These are phyloP conservation scores for Eulemur rufifrons DNA, from an alignment of 2,113 vertebrate species.

Conservation along the genomic window DNA sequence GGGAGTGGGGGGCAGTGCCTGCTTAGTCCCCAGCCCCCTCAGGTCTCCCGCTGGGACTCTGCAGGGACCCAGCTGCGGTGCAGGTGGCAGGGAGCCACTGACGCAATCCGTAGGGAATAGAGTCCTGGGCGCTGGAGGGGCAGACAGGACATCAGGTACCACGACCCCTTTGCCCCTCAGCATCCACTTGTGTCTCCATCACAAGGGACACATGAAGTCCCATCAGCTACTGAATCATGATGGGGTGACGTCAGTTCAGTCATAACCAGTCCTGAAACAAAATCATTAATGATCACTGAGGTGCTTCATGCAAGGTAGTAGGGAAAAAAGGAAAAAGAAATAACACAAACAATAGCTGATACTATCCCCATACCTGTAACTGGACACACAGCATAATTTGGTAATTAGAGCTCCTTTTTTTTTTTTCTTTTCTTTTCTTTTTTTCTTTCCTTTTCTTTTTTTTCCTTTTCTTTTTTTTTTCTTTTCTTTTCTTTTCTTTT, in stretches of 20 bases:
- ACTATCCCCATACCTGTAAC: background rate
- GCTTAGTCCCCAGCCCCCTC: background rate
- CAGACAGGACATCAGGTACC: background rate
- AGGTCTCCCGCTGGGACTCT: background rate
- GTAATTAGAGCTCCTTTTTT: background rate
- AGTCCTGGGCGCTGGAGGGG: background rate
- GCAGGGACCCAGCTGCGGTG: background rate
- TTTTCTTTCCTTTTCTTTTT: no score
- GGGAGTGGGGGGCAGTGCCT: background rate
- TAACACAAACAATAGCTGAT: background rate
- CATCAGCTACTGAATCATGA: background rate
- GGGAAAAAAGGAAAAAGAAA: background rate
- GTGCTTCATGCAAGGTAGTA: background rate
- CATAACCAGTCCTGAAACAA: background rate
- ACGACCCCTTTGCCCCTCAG: background rate
- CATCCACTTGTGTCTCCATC: background rate
- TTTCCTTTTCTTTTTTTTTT: no score
- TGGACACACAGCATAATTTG: background rate
- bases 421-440: background rate
- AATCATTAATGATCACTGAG: background rate
- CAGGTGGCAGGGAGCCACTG: background rate
- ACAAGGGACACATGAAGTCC: background rate
- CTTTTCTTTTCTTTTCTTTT: no score
- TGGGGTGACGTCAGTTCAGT: background rate
- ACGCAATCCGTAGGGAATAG: background rate